Conservation (phyloP, 2,888 invertebrate species). For the Catocala fraxini region DNA sequence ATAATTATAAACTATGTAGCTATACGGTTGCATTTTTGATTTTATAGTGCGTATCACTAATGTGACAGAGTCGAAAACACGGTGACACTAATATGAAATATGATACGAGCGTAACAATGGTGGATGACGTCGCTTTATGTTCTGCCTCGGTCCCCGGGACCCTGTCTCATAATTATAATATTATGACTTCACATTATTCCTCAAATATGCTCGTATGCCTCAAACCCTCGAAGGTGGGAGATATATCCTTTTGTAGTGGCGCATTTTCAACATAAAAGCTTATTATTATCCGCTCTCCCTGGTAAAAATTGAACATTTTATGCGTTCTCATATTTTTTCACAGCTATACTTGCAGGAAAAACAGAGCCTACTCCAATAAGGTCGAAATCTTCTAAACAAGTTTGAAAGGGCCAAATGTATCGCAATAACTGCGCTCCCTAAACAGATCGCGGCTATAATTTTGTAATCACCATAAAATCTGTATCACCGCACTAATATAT, state of each 20-base stretch:
- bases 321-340: constrained; percentile 39
- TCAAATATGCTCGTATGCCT: constrained; percentile 55
- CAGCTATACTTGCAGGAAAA: constrained; percentile 10
- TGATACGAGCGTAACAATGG: constrained; percentile 74
- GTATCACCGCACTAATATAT: constrained; percentile 86
- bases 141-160: constrained; percentile 59
- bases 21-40: not conserved
- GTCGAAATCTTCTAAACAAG: constrained; percentile 25
- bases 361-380: constrained; percentile 22
- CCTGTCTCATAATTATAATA: constrained; percentile 76
- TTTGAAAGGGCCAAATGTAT: constrained; percentile 49
- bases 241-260: constrained; percentile 58
- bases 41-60: constrained; percentile 48
- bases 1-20: not conserved
- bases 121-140: constrained; percentile 74
- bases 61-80: constrained; percentile 65
- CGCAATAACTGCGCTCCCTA: constrained; percentile 65
- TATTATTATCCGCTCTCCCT: constrained; percentile 53
- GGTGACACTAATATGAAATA: constrained; percentile 68
- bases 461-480: constrained; percentile 87
- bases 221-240: constrained; percentile 59
- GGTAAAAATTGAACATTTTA: constrained; percentile 47
- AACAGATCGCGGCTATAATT: constrained; percentile 73
- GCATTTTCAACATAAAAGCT: constrained; percentile 56
- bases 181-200: constrained; percentile 84